Percentiles rank a stretch among this genome's conserved stretches.
Conservation (phyloP, 2,888 invertebrate species). For the Sisyra terminalis region DNA sequence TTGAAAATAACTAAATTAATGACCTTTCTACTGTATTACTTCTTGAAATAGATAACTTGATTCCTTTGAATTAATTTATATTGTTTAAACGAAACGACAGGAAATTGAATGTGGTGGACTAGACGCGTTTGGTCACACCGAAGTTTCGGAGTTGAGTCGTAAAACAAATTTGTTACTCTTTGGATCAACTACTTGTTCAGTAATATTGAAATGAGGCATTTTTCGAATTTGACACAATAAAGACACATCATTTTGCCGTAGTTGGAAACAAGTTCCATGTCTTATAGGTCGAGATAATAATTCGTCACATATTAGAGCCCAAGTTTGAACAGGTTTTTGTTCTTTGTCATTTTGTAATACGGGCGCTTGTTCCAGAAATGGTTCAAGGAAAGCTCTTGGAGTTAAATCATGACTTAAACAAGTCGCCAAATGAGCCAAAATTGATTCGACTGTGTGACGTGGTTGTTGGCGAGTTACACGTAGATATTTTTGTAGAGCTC, state of each 20-base stretch:
- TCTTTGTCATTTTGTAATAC: conserved; percentile 76
- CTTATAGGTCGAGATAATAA: conserved; percentile 73
- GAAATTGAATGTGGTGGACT: too few relatives aligned
- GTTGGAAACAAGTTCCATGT: conserved; percentile 74
- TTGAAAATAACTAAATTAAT: too few relatives aligned
- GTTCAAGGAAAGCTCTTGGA: conserved; percentile 88
- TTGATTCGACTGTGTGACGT: conserved; percentile 84
- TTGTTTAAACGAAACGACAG: not conserved
- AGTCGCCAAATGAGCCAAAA: conserved; percentile 74
- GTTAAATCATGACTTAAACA: conserved; percentile 89
- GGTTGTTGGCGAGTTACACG: conserved; percentile 93
- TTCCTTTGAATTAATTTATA: not conserved
- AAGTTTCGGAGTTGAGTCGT: conserved; percentile 89
- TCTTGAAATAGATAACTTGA: too few relatives aligned
- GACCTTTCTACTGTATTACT: too few relatives aligned
- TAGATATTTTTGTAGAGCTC: conserved; percentile 90
- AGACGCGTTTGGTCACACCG: conserved; percentile 52
- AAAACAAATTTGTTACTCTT: conserved; percentile 91
- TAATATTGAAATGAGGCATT: conserved; percentile 86
- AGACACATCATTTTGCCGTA: conserved; percentile 85
- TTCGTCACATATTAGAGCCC: conserved; percentile 91
- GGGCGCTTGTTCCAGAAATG: conserved; percentile 74
- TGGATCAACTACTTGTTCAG: conserved; percentile 92
- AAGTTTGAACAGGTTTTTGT: conserved; percentile 68
- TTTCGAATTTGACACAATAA: conserved; percentile 71